phyloP scores from a whole-genome alignment of 1,140 invertebrate species.

The Eupristina koningsbergeri region DNA sequence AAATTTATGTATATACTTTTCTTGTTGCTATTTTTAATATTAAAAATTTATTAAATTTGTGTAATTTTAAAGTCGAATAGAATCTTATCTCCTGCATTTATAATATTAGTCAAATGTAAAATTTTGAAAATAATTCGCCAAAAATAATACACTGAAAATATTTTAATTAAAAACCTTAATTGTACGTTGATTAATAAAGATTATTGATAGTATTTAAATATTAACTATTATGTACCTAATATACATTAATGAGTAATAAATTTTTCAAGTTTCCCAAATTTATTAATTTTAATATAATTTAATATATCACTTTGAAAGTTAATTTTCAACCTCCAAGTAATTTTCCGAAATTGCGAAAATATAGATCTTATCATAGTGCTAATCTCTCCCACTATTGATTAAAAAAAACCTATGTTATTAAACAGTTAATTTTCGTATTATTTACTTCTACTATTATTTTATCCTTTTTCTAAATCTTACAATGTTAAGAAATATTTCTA shows the following conservation, averaged over 20 bases:
- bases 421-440: neutral
- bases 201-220: neutral
- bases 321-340: neutral
- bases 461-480: neutral
- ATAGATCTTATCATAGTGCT: neutral
- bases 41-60: no score
- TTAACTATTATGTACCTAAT: neutral
- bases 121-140: no score
- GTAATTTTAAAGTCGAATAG: no score
- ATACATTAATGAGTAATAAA: neutral
- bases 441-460: neutral
- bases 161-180: no score
- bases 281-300: neutral
- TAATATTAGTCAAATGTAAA: no score
- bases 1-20: no score
- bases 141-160: no score
- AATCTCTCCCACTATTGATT: neutral
- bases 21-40: no score
- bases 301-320: neutral
- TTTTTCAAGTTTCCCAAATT: neutral
- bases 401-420: neutral
- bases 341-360: neutral
- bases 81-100: no score
- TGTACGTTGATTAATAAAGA: no score
- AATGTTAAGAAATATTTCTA: neutral